Base-by-base conservation (phyloP, 2,797 vertebrate genomes). In the Rhabdomys pumilio region DNA sequence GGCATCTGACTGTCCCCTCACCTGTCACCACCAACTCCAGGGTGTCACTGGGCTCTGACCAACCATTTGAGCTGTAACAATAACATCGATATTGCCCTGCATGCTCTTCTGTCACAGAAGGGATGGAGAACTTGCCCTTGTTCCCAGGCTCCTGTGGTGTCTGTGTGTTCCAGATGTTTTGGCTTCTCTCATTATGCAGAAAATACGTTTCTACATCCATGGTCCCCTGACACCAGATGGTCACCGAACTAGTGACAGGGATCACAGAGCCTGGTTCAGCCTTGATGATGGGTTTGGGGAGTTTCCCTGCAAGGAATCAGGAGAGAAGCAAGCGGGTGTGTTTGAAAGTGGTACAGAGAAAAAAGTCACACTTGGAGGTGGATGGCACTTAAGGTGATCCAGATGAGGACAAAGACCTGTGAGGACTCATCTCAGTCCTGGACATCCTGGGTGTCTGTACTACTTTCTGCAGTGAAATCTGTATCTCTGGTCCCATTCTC, bases 201-300 rank as follows among this genome's bases (percentile, higher is more conserved):
- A 17, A 5, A 38, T 13, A 41, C 1, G 34, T 1, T 29, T 59
- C 15, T 20, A 6, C 17, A 2, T 20, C 26, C 1, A 5, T 15
- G 0, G 15, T 59, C 4, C 53, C n/a, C 53, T 59, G 24, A 59
- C 69, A 87, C 53, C 53, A 75, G 53, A 87, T 59, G 53, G 26
- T 34, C 26, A 59, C 19, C 3, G 69, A 1, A 6, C 5, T 59
- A 3, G 6, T 3, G 0, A 0, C 1, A 9, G 69, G 3, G 0
- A 57, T 41, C 5, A 75, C n/a, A 75, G 53, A 31, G 3, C 26
- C 10, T 59, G 69, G 38, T 1, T 85, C 83, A 67, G 83, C 83
- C 83, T 22, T 67, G 61, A 85, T 34, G 41, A 44, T 65, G 44
- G 83, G 53, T 57, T 88, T 88, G 4, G 41, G 26, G 69, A 88